These are phyloP conservation scores for Anisognathus igniventris DNA, from an alignment of 2,797 vertebrate species.

Conservation along the genomic window DNA sequence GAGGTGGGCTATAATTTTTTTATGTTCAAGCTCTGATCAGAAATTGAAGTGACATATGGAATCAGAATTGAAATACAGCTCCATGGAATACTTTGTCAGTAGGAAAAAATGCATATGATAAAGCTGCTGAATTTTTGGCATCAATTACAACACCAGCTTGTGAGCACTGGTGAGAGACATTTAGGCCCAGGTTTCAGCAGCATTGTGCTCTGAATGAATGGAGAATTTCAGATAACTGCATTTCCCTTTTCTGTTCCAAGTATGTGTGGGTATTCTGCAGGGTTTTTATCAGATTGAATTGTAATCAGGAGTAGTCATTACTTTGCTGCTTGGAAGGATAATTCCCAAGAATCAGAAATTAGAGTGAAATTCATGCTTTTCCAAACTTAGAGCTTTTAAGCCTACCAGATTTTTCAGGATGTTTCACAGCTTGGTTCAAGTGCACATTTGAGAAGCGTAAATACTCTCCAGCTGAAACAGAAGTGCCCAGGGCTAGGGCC, in stretches of 20 bases:
- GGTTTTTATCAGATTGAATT: not conserved
- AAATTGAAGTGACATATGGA: conserved; percentile 64
- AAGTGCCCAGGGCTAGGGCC: not conserved
- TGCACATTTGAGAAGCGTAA: not conserved
- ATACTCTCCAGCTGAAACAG: not conserved
- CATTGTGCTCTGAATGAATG: not conserved
- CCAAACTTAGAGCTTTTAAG: not conserved
- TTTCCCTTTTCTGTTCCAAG: conserved; percentile 18
- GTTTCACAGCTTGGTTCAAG: not conserved
- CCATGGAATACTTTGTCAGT: conserved; percentile 53
- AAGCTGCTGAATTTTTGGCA: conserved; percentile 55
- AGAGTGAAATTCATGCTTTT: not conserved
- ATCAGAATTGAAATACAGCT: conserved; percentile 57
- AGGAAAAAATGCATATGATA: conserved; percentile 9
- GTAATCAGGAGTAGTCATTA: conserved; percentile 10
- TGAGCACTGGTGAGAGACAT: conserved; percentile 24
- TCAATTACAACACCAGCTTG: conserved; percentile 55
- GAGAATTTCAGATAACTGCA: not conserved
- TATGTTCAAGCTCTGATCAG: conserved; percentile 53
- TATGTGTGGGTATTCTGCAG: not conserved
- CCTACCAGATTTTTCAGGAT: not conserved
- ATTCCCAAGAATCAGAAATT: conserved; percentile 11
- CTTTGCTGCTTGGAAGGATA: not conserved
- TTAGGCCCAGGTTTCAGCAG: conserved; percentile 12
- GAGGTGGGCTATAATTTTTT: conserved; percentile 46